Conservation (phyloP, 2,888 invertebrate genomes). For the Tenthredo distinguenda region DNA sequence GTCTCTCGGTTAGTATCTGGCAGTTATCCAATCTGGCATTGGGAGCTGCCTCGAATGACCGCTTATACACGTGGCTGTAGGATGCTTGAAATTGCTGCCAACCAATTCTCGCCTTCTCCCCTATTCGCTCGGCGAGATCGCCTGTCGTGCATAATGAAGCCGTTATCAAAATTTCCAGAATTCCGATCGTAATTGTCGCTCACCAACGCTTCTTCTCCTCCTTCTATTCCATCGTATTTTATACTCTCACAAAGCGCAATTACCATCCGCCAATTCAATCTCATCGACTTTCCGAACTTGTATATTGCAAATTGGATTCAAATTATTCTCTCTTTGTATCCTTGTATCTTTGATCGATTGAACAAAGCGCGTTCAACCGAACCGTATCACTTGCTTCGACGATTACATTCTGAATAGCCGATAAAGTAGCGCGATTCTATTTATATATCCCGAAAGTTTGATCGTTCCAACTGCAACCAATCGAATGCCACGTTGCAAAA, state of each 20-base stretch:
- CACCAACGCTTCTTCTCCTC: background rate
- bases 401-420: slow-evolving; percentile 10
- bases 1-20: slow-evolving; percentile 47
- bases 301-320: slow-evolving; percentile 33
- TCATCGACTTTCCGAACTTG: slow-evolving; percentile 4
- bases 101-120: slow-evolving; percentile 36
- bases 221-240: background rate
- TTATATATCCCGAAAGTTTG: background rate
- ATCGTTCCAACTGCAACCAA: background rate
- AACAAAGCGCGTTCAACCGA: background rate
- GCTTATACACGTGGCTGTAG: slow-evolving; percentile 11
- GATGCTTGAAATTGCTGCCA: slow-evolving; percentile 46
- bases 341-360: slow-evolving; percentile 25
- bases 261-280: slow-evolving; percentile 22
- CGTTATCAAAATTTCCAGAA: slow-evolving; percentile 47
- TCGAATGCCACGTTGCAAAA: background rate
- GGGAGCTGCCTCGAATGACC: slow-evolving; percentile 30
- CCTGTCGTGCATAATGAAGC: slow-evolving; percentile 29
- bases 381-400: background rate
- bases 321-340: slow-evolving; percentile 23
- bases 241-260: slow-evolving; percentile 24
- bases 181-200: slow-evolving; percentile 21
- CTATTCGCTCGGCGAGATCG: slow-evolving; percentile 30
- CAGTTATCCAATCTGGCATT: slow-evolving; percentile 41
- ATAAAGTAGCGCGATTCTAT: background rate